Percentiles rank a stretch among this genome's conserved stretches.
phyloP scores from a whole-genome alignment of 2,797 vertebrate genomes.

The Hylomyscus alleni region DNA sequence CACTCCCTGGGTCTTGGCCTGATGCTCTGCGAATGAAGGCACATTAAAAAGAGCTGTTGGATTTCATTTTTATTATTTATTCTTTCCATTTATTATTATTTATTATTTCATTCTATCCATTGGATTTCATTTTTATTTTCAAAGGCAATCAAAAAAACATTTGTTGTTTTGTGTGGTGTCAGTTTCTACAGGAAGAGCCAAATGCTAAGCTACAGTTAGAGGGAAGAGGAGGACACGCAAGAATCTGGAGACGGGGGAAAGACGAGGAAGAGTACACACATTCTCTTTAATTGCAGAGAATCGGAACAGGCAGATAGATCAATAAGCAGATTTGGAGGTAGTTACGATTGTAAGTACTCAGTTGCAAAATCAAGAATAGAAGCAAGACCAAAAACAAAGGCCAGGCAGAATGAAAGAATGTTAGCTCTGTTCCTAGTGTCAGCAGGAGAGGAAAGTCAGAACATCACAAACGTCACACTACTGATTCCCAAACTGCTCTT shows the following conservation, averaged over 20 bases:
- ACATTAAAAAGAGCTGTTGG: not conserved
- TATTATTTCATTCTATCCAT: too few species aligned
- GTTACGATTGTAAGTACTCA: not conserved
- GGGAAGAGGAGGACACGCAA: not conserved
- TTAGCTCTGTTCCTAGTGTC: not conserved
- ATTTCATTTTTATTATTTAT: too few species aligned
- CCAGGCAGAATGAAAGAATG: not conserved
- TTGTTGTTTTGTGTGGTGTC: not conserved
- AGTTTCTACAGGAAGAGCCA: not conserved
- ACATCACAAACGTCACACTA: too few species aligned
- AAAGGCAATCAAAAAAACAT: not conserved
- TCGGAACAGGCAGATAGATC: not conserved
- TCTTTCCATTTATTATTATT: too few species aligned
- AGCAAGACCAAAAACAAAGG: not conserved
- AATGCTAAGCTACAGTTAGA: not conserved
- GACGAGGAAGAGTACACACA: too few species aligned
- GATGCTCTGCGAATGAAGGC: not conserved
- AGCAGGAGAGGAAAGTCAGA: not conserved
- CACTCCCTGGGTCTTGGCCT: not conserved
- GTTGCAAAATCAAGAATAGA: not conserved
- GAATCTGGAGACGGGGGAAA: not conserved
- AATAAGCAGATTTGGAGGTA: not conserved
- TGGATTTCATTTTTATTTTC: not conserved
- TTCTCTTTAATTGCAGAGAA: not conserved
- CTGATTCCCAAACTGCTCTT: not conserved